A percentile compares a stretch with the other conserved stretches of the same genome.
phyloP scores from a whole-genome alignment of 1,140 invertebrate species.

The Reticulitermes speratus region DNA sequence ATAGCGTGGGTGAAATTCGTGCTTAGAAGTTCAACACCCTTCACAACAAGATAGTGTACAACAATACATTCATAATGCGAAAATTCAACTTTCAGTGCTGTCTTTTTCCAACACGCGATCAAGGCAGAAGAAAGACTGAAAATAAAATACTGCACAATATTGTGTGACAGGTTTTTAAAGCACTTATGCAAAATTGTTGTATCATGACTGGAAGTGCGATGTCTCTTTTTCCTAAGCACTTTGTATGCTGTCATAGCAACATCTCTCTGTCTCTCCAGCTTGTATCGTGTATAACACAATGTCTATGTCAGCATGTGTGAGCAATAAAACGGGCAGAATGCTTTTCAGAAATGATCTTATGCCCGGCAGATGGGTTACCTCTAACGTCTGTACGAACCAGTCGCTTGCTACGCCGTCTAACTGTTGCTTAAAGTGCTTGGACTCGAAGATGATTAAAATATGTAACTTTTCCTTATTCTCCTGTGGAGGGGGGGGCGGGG shows the following conservation, averaged over 20 bases:
- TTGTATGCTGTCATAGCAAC: not conserved
- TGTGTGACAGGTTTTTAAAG: not conserved
- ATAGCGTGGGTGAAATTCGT: no score
- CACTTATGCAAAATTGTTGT: not conserved
- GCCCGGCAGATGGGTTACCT: not conserved
- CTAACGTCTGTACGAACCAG: no score
- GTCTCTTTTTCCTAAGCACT: not conserved
- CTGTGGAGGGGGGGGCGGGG: no score
- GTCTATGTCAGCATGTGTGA: not conserved
- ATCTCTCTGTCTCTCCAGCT: not conserved
- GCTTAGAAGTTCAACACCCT: no score
- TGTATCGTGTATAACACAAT: not conserved
- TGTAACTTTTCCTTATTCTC: no score
- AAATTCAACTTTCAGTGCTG: no score
- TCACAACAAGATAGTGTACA: no score
- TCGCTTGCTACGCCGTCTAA: no score
- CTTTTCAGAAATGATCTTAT: not conserved
- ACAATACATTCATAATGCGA: no score
- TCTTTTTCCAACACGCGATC: no score
- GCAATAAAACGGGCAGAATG: not conserved
- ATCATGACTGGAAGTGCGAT: not conserved
- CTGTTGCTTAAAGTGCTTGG: no score
- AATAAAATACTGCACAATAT: not conserved
- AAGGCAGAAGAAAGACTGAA: not conserved
- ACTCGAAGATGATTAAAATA: no score